Evolutionary conservation across 2,888 invertebrate genomes (phyloP), one percentile per base, ranked within the genome.

Genomic region (Amblyteles armatorius): DNA sequence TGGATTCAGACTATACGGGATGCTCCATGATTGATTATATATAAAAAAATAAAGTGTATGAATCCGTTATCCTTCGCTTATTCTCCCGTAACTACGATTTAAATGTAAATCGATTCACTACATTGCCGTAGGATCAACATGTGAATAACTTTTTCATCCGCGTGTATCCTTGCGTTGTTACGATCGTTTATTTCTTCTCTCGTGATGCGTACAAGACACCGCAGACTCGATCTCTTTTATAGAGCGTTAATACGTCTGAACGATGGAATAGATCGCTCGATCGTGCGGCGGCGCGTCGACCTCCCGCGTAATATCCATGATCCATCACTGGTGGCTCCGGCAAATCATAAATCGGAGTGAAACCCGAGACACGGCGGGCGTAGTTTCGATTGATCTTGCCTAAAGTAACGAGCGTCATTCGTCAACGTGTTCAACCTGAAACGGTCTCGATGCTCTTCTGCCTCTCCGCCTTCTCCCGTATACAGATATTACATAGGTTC

Each of bases 351-450:
- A 71, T 26, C 78, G 40, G 65, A 79, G 81, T 71, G 86, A 86
- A 83, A 84, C 79, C 79, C 83, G 78, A 74, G 71, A 79, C 83
- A 73, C 48, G 72, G 71, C 60, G 84, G 78, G 19, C 81, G 73
- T 76, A 81, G 79, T 69, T 72, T 82, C 87, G 83, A 85, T 85
- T 86, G 84, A 85, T 83, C 86, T 82, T 84, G 77, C 52, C 83
- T 52, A 76, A 83, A 73, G 84, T 88, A 89, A 89, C 87, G 85
- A 85, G 80, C 63, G 67, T 83, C 83, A 88, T 88, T 89, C 82
- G 88, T 89, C 88, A 88, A 85, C 63, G 71, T 52, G n/a, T 84
- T 80, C 72, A 60, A 67, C 50, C 72, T 67, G 19, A 68, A 85
- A 52, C 57, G 81, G 40, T 81, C 69, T 65, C 29, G 48, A 19